Evolutionary conservation across 2,888 invertebrate genomes (phyloP).

Genomic region (Pristionchus arcanus): DNA sequence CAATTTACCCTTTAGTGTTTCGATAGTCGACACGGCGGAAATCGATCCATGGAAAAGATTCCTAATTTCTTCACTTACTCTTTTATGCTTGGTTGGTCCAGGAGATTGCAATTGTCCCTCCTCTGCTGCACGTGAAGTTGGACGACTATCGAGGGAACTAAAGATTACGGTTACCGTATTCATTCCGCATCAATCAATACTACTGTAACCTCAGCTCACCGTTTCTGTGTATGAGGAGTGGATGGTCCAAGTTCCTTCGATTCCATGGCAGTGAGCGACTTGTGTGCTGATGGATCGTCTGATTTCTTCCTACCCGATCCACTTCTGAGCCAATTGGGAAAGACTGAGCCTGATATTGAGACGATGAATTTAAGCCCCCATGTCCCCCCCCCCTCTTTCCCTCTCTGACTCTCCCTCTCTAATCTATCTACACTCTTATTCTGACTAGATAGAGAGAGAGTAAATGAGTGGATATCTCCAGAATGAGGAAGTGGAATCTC

Average conservation of each 20-base stretch:
- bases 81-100: constrained; percentile 47
- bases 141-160: constrained; percentile 54
- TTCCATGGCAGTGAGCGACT: not conserved
- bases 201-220: constrained; percentile 9
- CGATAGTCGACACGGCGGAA: too few relatives aligned
- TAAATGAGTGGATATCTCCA: not conserved
- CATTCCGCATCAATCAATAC: not conserved
- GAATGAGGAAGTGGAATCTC: not conserved
- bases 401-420: not conserved
- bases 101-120: constrained; percentile 48
- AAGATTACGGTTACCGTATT: not conserved
- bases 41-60: too few relatives aligned
- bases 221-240: not conserved
- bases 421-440: not conserved
- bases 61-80: not conserved
- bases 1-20: too few relatives aligned
- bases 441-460: not conserved
- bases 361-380: not conserved
- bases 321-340: constrained; percentile 43
- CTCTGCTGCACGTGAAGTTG: constrained; percentile 50
- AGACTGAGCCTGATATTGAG: not conserved
- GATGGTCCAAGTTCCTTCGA: not conserved
- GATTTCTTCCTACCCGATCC: constrained; percentile 54
- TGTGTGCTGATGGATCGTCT: constrained; percentile 29
- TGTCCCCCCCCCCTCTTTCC: not conserved